Evolutionary conservation across 2,113 vertebrate species (phyloP).

Genomic region (Thalassoma bifasciatum): DNA sequence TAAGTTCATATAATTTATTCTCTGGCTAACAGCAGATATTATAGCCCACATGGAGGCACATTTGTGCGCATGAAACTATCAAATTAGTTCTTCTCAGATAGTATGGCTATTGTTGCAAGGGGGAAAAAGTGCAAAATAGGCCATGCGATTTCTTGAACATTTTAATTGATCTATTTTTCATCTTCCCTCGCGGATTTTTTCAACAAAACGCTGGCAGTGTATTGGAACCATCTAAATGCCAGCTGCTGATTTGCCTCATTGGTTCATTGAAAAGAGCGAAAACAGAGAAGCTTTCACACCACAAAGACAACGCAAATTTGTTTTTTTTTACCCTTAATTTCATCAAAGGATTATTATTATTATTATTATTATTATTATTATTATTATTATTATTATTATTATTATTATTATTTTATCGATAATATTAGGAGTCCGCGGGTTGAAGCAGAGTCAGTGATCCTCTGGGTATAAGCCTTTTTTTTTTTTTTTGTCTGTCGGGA

Average conservation of each 20-base stretch:
- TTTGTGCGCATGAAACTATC: conserved; percentile 41
- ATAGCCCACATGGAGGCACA: conserved; percentile 40
- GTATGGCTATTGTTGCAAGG: conserved; percentile 52
- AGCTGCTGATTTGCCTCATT: conserved; percentile 53
- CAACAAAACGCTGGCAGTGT: conserved; percentile 45
- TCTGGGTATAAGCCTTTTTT: conserved; percentile 92
- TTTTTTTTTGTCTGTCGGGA: conserved; percentile 92
- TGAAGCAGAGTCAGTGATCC: conserved; percentile 99
- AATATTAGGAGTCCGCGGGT: conserved; percentile 90
- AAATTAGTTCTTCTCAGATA: conserved; percentile 46
- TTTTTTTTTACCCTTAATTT: conserved; percentile 99
- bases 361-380: conserved; percentile 44
- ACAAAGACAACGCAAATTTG: conserved; percentile 84
- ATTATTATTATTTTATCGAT: conserved; percentile 66
- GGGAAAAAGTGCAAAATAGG: conserved; percentile 53
- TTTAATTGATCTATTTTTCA: conserved; percentile 79
- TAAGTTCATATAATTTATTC: conserved; percentile 40
- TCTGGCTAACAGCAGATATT: conserved; percentile 49
- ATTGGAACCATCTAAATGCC: conserved; percentile 29
- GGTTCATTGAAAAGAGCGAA: conserved; percentile 48
- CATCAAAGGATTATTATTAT: conserved; percentile 95
- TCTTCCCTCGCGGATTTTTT: conserved; percentile 55
- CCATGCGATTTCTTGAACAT: conserved; percentile 63
- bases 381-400: conserved; percentile 86
- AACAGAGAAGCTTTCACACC: conserved; percentile 39